Evolutionary conservation across 2,888 invertebrate genomes (phyloP).

Genomic region (Chrysolina americana): DNA sequence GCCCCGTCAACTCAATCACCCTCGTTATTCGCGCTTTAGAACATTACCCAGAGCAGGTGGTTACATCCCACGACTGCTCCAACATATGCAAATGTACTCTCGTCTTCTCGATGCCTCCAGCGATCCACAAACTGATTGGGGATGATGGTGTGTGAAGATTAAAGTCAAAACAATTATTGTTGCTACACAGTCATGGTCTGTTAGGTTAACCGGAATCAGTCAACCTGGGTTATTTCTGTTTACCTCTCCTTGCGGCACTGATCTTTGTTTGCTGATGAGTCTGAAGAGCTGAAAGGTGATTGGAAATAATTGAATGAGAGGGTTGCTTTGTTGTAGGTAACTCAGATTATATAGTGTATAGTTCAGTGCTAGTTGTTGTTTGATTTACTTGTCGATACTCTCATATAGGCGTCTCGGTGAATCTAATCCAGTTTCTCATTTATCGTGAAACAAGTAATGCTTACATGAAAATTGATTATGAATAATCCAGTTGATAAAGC

Average conservation of each 20-base stretch:
- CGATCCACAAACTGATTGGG: slow-evolving; percentile 31
- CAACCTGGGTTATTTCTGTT: slow-evolving; percentile 2
- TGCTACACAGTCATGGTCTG: slow-evolving; percentile 19
- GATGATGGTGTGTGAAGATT: slow-evolving; percentile 35
- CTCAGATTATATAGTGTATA: too few species aligned
- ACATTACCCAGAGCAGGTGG: slow-evolving; percentile 35
- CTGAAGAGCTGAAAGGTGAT: neutral
- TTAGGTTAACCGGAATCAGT: slow-evolving; percentile 1
- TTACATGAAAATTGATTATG: too few species aligned
- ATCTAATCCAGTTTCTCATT: too few species aligned
- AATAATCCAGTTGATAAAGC: too few species aligned
- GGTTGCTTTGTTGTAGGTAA: neutral
- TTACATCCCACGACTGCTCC: slow-evolving; percentile 29
- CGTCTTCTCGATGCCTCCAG: slow-evolving; percentile 33
- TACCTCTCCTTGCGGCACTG: neutral
- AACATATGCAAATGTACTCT: slow-evolving; percentile 40
- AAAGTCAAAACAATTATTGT: slow-evolving; percentile 39
- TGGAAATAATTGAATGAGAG: neutral
- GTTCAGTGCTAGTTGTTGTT: too few species aligned
- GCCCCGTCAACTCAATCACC: slow-evolving; percentile 34
- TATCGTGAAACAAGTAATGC: too few species aligned
- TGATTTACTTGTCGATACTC: too few species aligned
- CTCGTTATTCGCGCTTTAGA: slow-evolving; percentile 33
- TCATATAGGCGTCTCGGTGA: too few species aligned
- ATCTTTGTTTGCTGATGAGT: slow-evolving; percentile 1